These are phyloP conservation scores for Cataglyphis altisquamis DNA, from an alignment of 2,888 invertebrate species.

Conservation along the genomic window DNA sequence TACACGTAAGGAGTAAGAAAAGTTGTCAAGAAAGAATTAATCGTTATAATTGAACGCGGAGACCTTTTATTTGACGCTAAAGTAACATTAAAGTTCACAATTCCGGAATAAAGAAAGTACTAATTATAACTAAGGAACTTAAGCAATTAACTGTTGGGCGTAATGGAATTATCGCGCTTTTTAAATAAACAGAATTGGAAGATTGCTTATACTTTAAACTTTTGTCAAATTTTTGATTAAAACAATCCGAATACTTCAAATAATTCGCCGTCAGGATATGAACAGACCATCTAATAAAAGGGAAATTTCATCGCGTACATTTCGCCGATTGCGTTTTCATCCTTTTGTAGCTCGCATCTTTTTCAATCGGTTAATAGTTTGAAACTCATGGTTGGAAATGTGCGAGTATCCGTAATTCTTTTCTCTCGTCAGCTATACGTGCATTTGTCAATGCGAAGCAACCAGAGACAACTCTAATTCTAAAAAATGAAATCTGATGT, in stretches of 20 bases:
- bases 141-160: background rate
- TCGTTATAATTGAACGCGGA: conserved; percentile 8
- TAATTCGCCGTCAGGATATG: background rate
- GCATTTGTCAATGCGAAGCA: conserved; percentile 13
- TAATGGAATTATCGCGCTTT: background rate
- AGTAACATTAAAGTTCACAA: background rate
- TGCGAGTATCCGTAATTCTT: background rate
- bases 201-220: background rate
- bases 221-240: background rate
- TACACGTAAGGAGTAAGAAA: background rate
- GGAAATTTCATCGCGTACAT: background rate
- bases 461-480: conserved; percentile 23
- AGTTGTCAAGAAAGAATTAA: conserved; percentile 8
- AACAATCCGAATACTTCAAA: background rate
- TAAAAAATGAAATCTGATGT: conserved; percentile 28
- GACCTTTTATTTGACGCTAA: conserved; percentile 23
- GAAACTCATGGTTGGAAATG: background rate
- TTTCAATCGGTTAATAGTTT: conserved; percentile 20
- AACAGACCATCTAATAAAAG: background rate
- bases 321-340: conserved; percentile 1
- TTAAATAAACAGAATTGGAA: background rate
- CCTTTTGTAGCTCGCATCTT: background rate
- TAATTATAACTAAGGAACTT: conserved; percentile 1
- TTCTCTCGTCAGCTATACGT: background rate
- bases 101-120: background rate